Evolutionary conservation across 2,888 invertebrate genomes (phyloP), one percentile per base, ranked within the genome.

Genomic region (Meghimatium bilineatum): DNA sequence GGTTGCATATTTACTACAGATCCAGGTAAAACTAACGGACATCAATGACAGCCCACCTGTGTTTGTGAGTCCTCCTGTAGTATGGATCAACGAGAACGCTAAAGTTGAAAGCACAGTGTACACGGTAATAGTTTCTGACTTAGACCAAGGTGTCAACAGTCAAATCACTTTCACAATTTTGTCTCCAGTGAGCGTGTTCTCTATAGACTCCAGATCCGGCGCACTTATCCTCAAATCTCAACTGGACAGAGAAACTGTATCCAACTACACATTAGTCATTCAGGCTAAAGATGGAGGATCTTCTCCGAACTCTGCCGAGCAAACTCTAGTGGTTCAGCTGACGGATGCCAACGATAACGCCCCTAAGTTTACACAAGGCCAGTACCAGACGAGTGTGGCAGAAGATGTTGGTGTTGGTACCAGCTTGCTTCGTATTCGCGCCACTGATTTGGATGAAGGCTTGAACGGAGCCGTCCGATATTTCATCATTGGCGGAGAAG

Each of bases 1-100:
- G 56, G 23, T n/a, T n/a, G n/a, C n/a, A n/a, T n/a, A n/a, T n/a
- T n/a, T n/a, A n/a, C n/a, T n/a, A 12, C 97, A 97, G 96, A 97
- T 98, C 83, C 96, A 96, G 93, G 96, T 98, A 85, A 96, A 97
- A 0, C 84, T 92, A 8, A 84, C 97, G 94, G 98, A 99, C 93
- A 96, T 97, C 82, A 98, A 98, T 94, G 98, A 98, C 93, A 97
- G 97, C 93, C 96, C 96, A 89, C 98, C 98, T 0, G 96, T 96
- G 90, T 98, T 98, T 93, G 95, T 96, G 87, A 96, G 97, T 8
- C 95, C 92, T 36, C 96, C 96, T 91, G 95, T 96, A 91, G 97
- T 97, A 56, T 96, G 96, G 90, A 91, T 93, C 1, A 86, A 80
- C 29, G 92, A 93, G 86, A 95, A 96, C 79, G 97, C 96, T 0